Evolutionary conservation across 2,113 vertebrate genomes (phyloP).

Genomic region (Zootoca vivipara): DNA sequence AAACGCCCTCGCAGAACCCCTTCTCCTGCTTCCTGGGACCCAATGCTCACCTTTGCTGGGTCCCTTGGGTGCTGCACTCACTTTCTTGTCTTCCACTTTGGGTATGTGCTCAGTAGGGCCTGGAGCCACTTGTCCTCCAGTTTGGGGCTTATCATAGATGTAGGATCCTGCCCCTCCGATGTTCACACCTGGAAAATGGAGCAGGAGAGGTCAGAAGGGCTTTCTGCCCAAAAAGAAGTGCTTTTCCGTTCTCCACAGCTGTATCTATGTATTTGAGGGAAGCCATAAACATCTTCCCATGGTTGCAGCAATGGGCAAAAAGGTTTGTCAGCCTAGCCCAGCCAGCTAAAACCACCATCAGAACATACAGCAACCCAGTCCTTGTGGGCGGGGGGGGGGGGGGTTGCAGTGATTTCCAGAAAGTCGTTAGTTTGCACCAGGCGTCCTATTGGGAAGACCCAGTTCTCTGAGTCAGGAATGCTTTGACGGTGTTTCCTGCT

Average conservation of each 20-base stretch:
- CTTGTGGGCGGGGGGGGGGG: too few species aligned
- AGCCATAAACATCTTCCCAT: neutral
- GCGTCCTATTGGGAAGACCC: too few species aligned
- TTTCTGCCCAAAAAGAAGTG: neutral
- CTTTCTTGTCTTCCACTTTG: slow-evolving; percentile 83
- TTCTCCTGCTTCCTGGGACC: neutral
- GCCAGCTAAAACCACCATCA: too few species aligned
- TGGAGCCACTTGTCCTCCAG: slow-evolving; percentile 70
- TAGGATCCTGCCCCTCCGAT: slow-evolving; percentile 94
- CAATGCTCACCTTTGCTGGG: slow-evolving; percentile 86
- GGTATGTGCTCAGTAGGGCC: slow-evolving; percentile 71
- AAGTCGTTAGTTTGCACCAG: too few species aligned
- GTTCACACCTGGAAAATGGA: slow-evolving; percentile 85
- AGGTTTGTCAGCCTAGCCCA: neutral
- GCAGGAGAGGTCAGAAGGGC: neutral
- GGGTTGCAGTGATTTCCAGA: too few species aligned
- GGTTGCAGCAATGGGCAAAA: neutral
- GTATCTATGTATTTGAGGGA: neutral
- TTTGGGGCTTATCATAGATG: slow-evolving; percentile 87
- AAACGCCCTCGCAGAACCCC: too few species aligned
- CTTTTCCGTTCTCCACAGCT: neutral
- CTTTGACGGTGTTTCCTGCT: too few species aligned
- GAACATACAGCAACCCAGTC: too few species aligned
- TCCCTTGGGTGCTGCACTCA: slow-evolving; percentile 74
- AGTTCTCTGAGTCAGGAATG: too few species aligned